These are phyloP conservation scores for Taxidea taxus DNA, from an alignment of 2,113 vertebrate genomes.

Conservation along the genomic window DNA sequence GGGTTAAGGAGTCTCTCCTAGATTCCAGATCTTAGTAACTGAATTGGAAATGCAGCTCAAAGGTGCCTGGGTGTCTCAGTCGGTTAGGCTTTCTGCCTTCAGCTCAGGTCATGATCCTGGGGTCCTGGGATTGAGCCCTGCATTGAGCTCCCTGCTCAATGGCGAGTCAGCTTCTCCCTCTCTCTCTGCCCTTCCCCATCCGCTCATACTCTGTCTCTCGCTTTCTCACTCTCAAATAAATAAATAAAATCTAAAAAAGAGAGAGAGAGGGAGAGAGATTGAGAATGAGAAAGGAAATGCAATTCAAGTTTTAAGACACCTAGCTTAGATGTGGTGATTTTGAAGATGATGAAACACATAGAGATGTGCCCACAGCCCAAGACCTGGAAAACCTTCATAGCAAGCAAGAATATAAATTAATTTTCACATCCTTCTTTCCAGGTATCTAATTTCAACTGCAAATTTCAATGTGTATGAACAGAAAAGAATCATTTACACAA, in stretches of 20 bases:
- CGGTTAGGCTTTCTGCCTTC: too few species aligned
- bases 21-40: background rate
- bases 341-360: background rate
- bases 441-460: background rate
- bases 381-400: background rate
- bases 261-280: too few species aligned
- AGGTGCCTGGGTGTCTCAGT: too few species aligned
- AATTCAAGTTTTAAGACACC: background rate
- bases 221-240: too few species aligned
- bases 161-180: too few species aligned
- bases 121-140: too few species aligned
- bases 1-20: background rate
- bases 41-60: background rate
- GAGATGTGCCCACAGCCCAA: background rate
- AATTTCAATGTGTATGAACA: background rate
- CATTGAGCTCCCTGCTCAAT: too few species aligned
- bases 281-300: background rate
- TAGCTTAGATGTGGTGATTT: background rate
- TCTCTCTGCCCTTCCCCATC: too few species aligned
- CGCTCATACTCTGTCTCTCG: too few species aligned
- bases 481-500: background rate
- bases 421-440: constrained; percentile 14
- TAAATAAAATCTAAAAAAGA: too few species aligned
- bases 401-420: background rate
- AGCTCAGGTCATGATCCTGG: too few species aligned